Base-by-base conservation (phyloP, 2,888 invertebrate species). In the Netelia virgata region DNA sequence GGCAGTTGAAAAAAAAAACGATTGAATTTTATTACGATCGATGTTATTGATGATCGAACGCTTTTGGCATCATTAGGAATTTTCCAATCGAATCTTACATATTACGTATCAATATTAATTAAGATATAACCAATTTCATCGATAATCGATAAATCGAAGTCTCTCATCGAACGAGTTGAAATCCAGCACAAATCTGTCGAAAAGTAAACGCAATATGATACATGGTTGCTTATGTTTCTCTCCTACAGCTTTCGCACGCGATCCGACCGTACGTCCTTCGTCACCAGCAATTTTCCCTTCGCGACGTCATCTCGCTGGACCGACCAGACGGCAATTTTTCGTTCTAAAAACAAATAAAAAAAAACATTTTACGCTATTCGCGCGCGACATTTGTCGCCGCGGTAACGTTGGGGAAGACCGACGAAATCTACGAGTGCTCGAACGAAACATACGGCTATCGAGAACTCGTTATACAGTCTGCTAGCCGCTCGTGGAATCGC, bases 391-490 rank as follows among this genome's bases (percentile, higher is more conserved):
- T 55, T 69, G 43, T 53, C 73, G 43, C 41, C 74, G 59, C 72
- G 84, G 73, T 84, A 86, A 73, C 77, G 76, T 57, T 84, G 73
- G 73, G 6, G 82, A 73, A 84, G 86, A 80, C 80, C 87, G 87
- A 86, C 86, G 18, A 57, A 63, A 50, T 47, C 43, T 43, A 23
- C 86, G 86, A 82, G 84, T 85, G 85, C 83, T 86, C 75, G 87
- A 79, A 18, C 3, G 86, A 76, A 84, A 81, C 82, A 84, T 87
- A 87, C 87, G 87, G 87, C 57, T 57, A 57, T 86, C 80, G 83
- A 87, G 85, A 86, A 86, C 85, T 86, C 87, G 83, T 87, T 88
- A 55, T 82, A 69, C 18, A 77, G 36, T 5, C 61, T 61, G 14
- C 78, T 88, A 84, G 86, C 86, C 87, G 57, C 47, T 53, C 74